Percentiles rank a stretch among this genome's conserved stretches.
phyloP scores from a whole-genome alignment of 1,140 invertebrate species.

The Drosophila pandora region DNA sequence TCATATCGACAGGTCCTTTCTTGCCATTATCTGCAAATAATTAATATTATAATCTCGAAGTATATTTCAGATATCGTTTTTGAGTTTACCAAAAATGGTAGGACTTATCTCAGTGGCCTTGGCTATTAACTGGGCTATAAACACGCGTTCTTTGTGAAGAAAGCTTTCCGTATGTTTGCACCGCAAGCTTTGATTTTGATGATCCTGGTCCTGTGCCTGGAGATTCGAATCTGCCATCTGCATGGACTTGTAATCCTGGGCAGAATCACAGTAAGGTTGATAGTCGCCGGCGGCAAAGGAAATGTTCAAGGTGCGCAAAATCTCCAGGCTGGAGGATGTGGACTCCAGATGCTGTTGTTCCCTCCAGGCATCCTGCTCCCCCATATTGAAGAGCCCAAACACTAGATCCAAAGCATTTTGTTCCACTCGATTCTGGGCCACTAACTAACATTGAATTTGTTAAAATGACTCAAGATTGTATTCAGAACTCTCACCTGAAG shows the following conservation, averaged over 20 bases:
- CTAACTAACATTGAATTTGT: slow-evolving; percentile 25
- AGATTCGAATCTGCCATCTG: slow-evolving; percentile 17
- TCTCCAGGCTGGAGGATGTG: slow-evolving; percentile 75
- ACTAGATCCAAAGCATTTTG: slow-evolving; percentile 72
- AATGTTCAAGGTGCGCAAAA: slow-evolving; percentile 73
- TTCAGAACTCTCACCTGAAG: slow-evolving; percentile 84
- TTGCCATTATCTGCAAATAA: slow-evolving; percentile 79
- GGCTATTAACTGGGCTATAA: slow-evolving; percentile 72
- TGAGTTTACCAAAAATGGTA: slow-evolving; percentile 67
- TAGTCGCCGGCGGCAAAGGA: slow-evolving; percentile 73
- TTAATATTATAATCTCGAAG: too few relatives aligned
- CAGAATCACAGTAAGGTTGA: slow-evolving; percentile 62
- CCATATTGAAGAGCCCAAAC: slow-evolving; percentile 81
- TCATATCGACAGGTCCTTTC: slow-evolving; percentile 67
- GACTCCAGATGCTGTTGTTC: slow-evolving; percentile 73
- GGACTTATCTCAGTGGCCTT: slow-evolving; percentile 78
- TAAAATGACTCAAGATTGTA: not conserved
- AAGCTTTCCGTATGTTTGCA: slow-evolving; percentile 83
- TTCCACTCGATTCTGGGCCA: slow-evolving; percentile 70
- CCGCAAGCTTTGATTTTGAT: slow-evolving; percentile 83
- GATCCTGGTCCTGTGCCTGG: slow-evolving; percentile 24
- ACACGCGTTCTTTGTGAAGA: slow-evolving; percentile 70
- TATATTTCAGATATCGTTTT: not conserved
- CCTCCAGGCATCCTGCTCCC: slow-evolving; percentile 74
- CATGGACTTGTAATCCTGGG: slow-evolving; percentile 59